These are phyloP conservation scores for Bemisia tabaci DNA, from an alignment of 1,140 invertebrate species.

Conservation along the genomic window DNA sequence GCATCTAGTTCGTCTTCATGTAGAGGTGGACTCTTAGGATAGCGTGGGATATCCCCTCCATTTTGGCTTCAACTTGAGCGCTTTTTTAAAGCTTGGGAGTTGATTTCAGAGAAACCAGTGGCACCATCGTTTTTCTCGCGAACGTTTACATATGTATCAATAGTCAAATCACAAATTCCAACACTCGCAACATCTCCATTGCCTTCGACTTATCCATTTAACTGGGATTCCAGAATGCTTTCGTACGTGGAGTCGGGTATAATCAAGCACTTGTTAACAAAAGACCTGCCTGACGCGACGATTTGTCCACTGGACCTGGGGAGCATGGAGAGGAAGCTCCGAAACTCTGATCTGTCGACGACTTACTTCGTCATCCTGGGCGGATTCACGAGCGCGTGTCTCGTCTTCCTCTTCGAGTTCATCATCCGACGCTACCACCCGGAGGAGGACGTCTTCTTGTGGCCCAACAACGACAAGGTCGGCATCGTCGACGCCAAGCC, in stretches of 20 bases:
- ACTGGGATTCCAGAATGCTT: conserved; percentile 39
- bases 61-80: no score
- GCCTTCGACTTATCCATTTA: conserved; percentile 6
- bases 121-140: no score
- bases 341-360: conserved; percentile 48
- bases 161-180: no score
- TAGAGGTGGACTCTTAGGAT: no score
- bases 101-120: no score
- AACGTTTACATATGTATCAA: no score
- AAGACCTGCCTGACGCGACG: conserved; percentile 48
- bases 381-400: conserved; percentile 40
- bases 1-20: no score
- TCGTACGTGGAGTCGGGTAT: conserved; percentile 55
- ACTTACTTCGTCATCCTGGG: conserved; percentile 53
- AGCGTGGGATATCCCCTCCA: no score
- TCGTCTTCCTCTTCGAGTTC: conserved; percentile 49
- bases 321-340: conserved; percentile 58
- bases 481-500: not conserved
- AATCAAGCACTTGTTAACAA: conserved; percentile 43
- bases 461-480: not conserved
- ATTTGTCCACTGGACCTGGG: conserved; percentile 65
- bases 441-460: not conserved
- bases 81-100: no score
- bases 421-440: conserved; percentile 19
- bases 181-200: no score